Evolutionary conservation across 2,797 vertebrate species (phyloP), one percentile per base, ranked within the genome.

Genomic region (Lycodopsis pacificus): DNA sequence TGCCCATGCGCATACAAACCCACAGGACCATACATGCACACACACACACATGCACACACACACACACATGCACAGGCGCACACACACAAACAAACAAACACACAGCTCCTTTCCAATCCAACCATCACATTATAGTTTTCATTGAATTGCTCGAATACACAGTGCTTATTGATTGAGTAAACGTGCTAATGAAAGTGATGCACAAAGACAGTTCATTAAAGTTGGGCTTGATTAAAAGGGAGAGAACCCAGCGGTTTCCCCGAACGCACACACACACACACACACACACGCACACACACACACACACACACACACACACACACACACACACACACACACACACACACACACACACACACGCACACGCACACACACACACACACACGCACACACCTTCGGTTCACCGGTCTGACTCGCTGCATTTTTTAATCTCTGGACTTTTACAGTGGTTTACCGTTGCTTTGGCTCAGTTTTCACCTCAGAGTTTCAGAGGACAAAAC

Each of bases 131-230:
- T 89, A 83, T 82, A 87, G 81, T 90, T 89, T 88, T 90, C 91
- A 91, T 91, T 94, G 93, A 93, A 91, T 78, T 93, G 92, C 91
- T 91, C 93, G 92, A 93, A 93, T 84, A 92, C 91, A 93, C 93
- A 92, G 93, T 87, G 83, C 7, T 87, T 95, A 95, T 95, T 94
- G 95, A 95, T 95, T 95, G 91, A 93, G 90, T 92, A 92, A 94
- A 93, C 91, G 94, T 93, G 92, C 93, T 94, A 94, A 95, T 95
- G 94, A 94, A 95, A 93, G 93, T 93, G 92, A 94, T 94, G 92
- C 89, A 89, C 90, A 92, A 80, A 93, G 94, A 93, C 94, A 95
- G 88, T 94, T 95, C 93, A 95, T 95, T 95, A 94, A 93, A 95
- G 93, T 90, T 91, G 71, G 84, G 73, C 86, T 95, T 94, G 94